A percentile compares a stretch with the other conserved stretches of the same genome.
phyloP scores from a whole-genome alignment of 2,797 vertebrate species.

The Intellagama lesueurii region DNA sequence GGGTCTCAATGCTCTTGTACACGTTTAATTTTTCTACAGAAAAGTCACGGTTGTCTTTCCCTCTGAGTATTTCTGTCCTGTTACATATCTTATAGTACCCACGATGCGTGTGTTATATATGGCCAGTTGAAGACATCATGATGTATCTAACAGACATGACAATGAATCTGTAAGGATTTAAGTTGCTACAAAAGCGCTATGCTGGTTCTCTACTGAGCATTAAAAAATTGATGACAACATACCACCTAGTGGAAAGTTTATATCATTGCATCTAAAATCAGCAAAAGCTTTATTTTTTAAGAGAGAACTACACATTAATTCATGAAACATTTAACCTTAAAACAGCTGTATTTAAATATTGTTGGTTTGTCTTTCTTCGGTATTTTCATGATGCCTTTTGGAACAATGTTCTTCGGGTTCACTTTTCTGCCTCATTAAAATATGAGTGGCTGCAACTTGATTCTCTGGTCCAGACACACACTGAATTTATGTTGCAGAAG shows the following conservation, averaged over 20 bases:
- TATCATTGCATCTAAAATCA: background rate
- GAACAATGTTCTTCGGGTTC: background rate
- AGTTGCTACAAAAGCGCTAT: background rate
- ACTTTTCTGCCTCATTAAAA: background rate
- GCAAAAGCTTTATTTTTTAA: background rate
- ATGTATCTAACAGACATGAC: background rate
- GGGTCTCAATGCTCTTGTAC: background rate
- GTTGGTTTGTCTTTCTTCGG: background rate
- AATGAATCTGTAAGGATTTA: background rate
- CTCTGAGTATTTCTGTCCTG: background rate
- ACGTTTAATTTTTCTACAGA: background rate
- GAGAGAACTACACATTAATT: background rate
- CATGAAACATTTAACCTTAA: background rate
- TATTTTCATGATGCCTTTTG: background rate
- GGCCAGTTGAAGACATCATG: background rate
- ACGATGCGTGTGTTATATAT: background rate
- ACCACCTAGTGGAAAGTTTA: constrained; percentile 22
- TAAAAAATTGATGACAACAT: background rate
- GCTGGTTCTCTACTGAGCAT: background rate
- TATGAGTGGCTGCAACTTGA: background rate
- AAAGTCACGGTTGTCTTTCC: background rate
- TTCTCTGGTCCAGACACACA: background rate
- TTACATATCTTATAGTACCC: background rate
- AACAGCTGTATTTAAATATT: background rate
- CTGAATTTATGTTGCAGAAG: background rate